A percentile compares a stretch with the other conserved stretches of the same genome.
Evolutionary conservation across 2,888 invertebrate species (phyloP).

Genomic region (Lasius platythorax): DNA sequence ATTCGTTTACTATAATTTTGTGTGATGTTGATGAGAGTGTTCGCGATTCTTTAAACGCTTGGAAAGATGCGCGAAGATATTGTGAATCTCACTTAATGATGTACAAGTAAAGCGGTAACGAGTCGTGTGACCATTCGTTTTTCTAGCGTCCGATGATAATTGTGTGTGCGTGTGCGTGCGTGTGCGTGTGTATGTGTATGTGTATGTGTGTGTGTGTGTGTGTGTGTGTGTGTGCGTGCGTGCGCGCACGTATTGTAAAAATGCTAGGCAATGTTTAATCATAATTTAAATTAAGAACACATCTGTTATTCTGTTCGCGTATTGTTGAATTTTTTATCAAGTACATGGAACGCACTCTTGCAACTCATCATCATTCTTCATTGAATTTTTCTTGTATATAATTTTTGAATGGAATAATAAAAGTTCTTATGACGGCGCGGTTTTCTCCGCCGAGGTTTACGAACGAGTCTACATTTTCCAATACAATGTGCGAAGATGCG

Average conservation of each 20-base stretch:
- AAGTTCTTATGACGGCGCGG: neutral
- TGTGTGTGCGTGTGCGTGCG: conserved; percentile 2
- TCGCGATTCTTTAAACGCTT: neutral
- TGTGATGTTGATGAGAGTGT: neutral
- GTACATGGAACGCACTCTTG: conserved; percentile 38
- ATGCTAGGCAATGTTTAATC: neutral
- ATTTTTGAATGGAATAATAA: conserved; percentile 3
- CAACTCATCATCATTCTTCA: conserved; percentile 46
- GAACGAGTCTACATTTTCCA: neutral
- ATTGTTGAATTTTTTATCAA: conserved; percentile 56
- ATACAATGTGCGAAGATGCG: neutral
- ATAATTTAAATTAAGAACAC: conserved; percentile 61
- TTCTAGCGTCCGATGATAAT: conserved; percentile 27
- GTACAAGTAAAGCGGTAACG: conserved; percentile 29
- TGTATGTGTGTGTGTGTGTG: neutral
- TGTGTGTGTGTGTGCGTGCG: conserved; percentile 26
- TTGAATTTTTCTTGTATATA: conserved; percentile 8
- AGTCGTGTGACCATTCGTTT: conserved; percentile 39
- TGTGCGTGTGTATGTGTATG: conserved; percentile 21
- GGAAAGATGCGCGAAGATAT: conserved; percentile 11
- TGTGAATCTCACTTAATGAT: conserved; percentile 64
- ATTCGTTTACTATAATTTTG: conserved; percentile 10
- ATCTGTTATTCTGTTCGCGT: conserved; percentile 56
- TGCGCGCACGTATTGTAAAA: neutral
- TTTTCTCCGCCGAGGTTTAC: neutral